Evolutionary conservation across 2,113 vertebrate species (phyloP).

Genomic region (Falco punctatus): DNA sequence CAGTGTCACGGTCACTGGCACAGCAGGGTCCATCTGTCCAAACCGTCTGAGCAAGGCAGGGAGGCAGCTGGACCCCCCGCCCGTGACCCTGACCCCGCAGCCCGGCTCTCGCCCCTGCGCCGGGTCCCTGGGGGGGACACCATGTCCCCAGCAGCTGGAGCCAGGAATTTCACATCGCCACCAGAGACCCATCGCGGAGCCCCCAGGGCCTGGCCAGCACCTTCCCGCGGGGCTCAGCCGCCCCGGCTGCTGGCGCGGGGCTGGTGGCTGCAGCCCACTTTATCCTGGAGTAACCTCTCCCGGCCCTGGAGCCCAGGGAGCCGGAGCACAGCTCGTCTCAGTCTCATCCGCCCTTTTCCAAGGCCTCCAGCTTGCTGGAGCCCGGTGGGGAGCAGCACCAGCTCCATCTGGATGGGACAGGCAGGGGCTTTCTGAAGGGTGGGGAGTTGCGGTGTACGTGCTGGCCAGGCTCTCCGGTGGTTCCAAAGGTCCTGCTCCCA

Average conservation of each 20-base stretch:
- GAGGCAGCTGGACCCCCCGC: background rate
- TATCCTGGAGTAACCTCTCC: slow-evolving; percentile 24
- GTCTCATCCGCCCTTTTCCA: background rate
- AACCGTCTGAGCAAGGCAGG: background rate
- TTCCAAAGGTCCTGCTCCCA: background rate
- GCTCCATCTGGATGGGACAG: slow-evolving; percentile 36
- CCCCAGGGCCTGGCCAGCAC: background rate
- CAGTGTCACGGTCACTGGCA: fast-evolving
- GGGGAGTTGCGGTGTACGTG: background rate
- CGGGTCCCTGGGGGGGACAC: background rate
- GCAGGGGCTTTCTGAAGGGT: background rate
- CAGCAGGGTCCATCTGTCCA: fast-evolving
- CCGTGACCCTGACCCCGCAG: background rate
- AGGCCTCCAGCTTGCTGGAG: background rate
- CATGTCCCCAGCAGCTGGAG: slow-evolving; percentile 5
- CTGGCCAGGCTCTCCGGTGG: background rate
- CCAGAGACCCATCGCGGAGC: background rate
- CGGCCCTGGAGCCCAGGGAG: background rate
- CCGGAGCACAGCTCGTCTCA: background rate
- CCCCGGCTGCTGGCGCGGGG: background rate
- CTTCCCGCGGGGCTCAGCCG: background rate
- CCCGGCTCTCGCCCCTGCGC: background rate
- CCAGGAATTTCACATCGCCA: background rate
- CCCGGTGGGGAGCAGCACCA: slow-evolving; percentile 14
- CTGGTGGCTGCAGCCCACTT: background rate